Evolutionary conservation across 2,888 invertebrate genomes (phyloP).

Genomic region (Odontomyia ornata): DNA sequence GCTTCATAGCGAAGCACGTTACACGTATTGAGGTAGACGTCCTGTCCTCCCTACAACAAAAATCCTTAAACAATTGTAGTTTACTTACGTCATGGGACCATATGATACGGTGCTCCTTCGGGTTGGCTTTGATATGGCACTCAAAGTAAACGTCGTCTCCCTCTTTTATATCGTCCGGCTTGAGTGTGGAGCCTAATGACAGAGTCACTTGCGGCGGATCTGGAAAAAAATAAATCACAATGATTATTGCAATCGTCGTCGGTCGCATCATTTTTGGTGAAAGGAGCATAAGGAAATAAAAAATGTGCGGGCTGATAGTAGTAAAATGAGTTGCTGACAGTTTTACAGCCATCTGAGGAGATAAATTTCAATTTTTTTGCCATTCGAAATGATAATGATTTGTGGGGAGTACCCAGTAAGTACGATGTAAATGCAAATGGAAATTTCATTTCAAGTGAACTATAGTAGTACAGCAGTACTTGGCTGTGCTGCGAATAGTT

Average conservation of each 20-base stretch:
- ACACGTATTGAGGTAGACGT: too few species aligned
- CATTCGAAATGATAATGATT: conserved; percentile 27
- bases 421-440: not conserved
- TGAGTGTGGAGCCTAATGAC: conserved; percentile 77
- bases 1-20: too few species aligned
- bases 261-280: conserved; percentile 1
- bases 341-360: conserved; percentile 27
- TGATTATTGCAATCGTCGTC: conserved; percentile 38
- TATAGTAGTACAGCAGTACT: too few species aligned
- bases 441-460: not conserved
- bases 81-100: conserved; percentile 80
- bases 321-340: conserved; percentile 25
- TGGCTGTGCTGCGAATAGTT: too few species aligned
- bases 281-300: conserved; percentile 5
- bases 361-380: conserved; percentile 36
- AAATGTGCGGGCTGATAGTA: conserved; percentile 31
- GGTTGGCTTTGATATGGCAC: conserved; percentile 80
- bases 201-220: conserved; percentile 79
- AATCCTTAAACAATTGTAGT: conserved; percentile 50
- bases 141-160: conserved; percentile 84
- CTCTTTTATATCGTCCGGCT: conserved; percentile 80
- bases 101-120: conserved; percentile 77
- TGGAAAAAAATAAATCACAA: conserved; percentile 59
- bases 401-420: not conserved
- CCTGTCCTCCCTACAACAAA: not conserved